Conservation (phyloP, 2,797 vertebrate species). For the Ataeniobius toweri region DNA sequence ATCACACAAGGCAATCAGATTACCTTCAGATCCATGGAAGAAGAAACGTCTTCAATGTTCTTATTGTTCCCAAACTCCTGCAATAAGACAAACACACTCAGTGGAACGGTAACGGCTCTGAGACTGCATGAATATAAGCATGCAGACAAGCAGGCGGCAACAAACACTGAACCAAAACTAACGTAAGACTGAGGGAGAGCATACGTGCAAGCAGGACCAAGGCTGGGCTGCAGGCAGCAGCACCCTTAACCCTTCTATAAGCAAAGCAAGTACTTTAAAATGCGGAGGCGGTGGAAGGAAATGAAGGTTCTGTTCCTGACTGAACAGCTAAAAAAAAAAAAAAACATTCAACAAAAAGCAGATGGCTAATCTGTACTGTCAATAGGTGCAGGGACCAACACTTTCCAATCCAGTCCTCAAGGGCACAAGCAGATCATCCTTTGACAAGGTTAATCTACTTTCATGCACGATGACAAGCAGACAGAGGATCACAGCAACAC, state of each 20-base stretch:
- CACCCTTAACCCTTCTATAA: not conserved
- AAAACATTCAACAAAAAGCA: constrained; percentile 21
- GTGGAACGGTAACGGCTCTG: not conserved
- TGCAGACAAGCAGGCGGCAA: not conserved
- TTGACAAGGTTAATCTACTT: constrained; percentile 7
- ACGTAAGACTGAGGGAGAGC: constrained; percentile 14
- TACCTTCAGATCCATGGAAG: constrained; percentile 71
- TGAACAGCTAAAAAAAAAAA: constrained; percentile 3
- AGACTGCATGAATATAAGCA: not conserved
- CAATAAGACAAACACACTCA: constrained; percentile 24
- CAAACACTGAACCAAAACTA: constrained; percentile 9
- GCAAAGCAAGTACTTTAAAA: constrained; percentile 15
- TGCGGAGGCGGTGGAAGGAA: not conserved
- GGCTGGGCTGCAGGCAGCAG: not conserved
- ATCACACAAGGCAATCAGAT: not conserved
- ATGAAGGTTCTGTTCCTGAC: not conserved
- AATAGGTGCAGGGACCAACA: constrained; percentile 11
- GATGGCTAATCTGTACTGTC: not conserved
- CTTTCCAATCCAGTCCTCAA: constrained; percentile 66
- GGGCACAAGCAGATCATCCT: constrained; percentile 41
- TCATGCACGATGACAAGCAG: constrained; percentile 1
- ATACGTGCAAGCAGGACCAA: constrained; percentile 30
- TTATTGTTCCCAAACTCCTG: constrained; percentile 65
- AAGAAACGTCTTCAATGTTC: constrained; percentile 41
- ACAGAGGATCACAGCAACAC: constrained; percentile 14